These are phyloP conservation scores for Thomomys bottae DNA, from an alignment of 2,113 vertebrate species.

Conservation along the genomic window DNA sequence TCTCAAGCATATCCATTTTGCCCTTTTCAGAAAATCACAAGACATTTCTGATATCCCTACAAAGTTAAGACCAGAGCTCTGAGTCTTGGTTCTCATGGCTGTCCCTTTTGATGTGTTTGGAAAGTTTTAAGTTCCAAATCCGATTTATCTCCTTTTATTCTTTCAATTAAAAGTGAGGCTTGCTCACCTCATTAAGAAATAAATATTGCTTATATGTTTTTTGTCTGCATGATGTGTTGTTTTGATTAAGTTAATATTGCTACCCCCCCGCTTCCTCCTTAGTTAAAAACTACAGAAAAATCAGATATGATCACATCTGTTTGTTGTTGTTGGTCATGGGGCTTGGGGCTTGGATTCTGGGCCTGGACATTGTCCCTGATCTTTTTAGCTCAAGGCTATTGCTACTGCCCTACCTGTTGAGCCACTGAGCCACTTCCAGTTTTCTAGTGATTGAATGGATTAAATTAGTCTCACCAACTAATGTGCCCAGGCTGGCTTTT, in stretches of 20 bases:
- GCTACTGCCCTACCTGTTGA: too few relatives aligned
- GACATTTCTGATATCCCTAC: accelerated
- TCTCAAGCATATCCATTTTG: neutral
- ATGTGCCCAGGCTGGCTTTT: too few relatives aligned
- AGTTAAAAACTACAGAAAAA: neutral
- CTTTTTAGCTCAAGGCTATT: too few relatives aligned
- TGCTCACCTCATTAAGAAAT: neutral
- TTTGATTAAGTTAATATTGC: neutral
- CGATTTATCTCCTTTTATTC: neutral
- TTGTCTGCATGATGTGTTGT: neutral
- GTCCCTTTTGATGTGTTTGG: accelerated
- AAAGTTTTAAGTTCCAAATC: neutral
- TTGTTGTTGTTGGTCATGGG: too few relatives aligned
- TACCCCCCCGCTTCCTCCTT: too few relatives aligned
- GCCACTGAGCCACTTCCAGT: too few relatives aligned
- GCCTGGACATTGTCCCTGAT: too few relatives aligned
- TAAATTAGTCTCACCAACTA: too few relatives aligned
- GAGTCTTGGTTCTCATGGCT: neutral
- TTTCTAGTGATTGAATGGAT: too few relatives aligned
- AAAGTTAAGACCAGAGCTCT: neutral
- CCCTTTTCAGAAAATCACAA: neutral
- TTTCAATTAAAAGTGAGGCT: neutral
- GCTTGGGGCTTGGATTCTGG: too few relatives aligned
- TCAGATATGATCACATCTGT: neutral
- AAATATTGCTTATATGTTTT: neutral